Percentiles rank a stretch among this genome's conserved stretches.
Conservation (phyloP, 2,113 vertebrate genomes). For the Oreochromis tanganicae region DNA sequence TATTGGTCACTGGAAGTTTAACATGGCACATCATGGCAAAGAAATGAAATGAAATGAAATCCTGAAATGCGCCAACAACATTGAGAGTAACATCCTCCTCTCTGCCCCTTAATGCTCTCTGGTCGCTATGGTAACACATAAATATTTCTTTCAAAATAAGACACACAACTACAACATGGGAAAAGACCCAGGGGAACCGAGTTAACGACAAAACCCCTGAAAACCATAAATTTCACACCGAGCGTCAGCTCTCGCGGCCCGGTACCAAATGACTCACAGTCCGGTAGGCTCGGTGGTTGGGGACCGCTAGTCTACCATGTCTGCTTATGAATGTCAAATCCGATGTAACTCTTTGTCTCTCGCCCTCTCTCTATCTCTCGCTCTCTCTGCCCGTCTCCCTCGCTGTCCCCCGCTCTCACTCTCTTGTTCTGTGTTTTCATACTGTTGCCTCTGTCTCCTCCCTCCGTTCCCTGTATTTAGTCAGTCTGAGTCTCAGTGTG, state of each 20-base stretch:
- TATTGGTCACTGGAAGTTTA: too few relatives aligned
- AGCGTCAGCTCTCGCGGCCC: not conserved
- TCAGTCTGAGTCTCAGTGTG: not conserved
- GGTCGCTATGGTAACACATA: fast-evolving
- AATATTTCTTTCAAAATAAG: not conserved
- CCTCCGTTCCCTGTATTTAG: not conserved
- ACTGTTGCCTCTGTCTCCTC: too few relatives aligned
- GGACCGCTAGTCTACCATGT: not conserved
- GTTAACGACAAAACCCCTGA: not conserved
- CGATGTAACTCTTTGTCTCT: not conserved
- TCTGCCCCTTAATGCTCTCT: not conserved
- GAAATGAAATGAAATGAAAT: too few relatives aligned
- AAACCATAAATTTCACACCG: not conserved
- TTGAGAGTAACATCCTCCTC: not conserved
- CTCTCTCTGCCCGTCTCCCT: not conserved
- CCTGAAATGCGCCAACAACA: not conserved
- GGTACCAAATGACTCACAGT: not conserved
- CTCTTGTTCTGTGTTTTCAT: not conserved
- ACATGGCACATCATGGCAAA: too few relatives aligned
- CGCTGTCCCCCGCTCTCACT: not conserved
- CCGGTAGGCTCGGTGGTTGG: not conserved
- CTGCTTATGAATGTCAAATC: not conserved
- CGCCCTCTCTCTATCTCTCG: not conserved
- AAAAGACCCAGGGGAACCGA: not conserved
- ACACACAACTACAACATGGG: not conserved